A percentile compares a stretch with the other conserved stretches of the same genome.
Evolutionary conservation across 2,113 vertebrate species (phyloP).

Genomic region (Phalacrocorax aristotelis): DNA sequence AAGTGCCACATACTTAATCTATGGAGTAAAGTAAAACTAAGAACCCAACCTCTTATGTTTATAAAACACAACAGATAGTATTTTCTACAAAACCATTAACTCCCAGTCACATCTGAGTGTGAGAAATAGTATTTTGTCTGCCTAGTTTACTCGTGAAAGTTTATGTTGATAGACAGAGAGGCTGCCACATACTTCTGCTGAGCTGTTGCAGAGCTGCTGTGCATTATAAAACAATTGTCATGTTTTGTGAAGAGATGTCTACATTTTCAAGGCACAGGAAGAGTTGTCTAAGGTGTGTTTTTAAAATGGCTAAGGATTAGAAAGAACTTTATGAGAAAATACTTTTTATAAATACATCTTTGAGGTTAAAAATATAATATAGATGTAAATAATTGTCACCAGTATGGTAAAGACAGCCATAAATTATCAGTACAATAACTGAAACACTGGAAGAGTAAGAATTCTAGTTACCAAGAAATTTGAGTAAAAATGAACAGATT

Average conservation of each 20-base stretch:
- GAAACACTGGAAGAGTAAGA: neutral
- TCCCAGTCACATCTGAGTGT: neutral
- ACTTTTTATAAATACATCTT: neutral
- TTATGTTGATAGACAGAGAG: neutral
- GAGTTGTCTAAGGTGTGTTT: neutral
- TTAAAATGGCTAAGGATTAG: neutral
- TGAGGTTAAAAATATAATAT: neutral
- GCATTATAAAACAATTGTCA: neutral
- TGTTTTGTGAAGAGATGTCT: neutral
- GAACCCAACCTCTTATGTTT: fast-evolving
- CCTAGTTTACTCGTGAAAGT: neutral
- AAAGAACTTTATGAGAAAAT: neutral
- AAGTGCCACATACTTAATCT: neutral
- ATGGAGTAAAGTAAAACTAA: neutral
- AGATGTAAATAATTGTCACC: neutral
- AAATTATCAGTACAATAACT: neutral
- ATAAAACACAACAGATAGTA: neutral
- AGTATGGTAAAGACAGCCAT: neutral
- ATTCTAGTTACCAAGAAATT: neutral
- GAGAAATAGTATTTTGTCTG: neutral
- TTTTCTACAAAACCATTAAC: neutral
- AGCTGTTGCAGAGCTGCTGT: neutral
- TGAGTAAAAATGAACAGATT: neutral
- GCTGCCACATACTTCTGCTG: neutral
- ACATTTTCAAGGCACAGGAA: neutral